Conservation (phyloP, 2,888 invertebrate species). For the Sinopyrophorus schimmeli region DNA sequence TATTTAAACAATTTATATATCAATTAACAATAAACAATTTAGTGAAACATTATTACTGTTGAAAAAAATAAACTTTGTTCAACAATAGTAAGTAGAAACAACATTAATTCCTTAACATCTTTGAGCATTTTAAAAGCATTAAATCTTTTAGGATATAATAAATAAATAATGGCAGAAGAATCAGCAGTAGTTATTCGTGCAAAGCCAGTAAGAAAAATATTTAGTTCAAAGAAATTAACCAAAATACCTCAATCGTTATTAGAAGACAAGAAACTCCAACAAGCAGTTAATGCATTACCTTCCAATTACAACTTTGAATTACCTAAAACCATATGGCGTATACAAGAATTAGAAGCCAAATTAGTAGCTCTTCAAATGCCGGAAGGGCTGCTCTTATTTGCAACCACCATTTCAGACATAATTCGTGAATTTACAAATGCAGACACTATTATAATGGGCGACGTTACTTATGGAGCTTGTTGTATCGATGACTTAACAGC, state of each 20-base stretch:
- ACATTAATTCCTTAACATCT: no score
- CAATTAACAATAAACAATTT: no score
- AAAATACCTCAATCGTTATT: constrained; percentile 81
- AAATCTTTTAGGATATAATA: no score
- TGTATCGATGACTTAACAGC: constrained; percentile 98
- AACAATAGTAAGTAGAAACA: no score
- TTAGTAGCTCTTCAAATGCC: constrained; percentile 96
- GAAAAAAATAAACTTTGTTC: no score
- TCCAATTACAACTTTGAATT: constrained; percentile 98
- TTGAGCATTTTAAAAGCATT: no score
- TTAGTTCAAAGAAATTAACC: constrained; percentile 75
- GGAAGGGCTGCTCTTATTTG: constrained; percentile 91
- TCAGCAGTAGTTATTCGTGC: constrained; percentile 73
- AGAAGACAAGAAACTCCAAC: constrained; percentile 72
- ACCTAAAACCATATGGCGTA: constrained; percentile 96
- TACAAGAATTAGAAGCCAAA: constrained; percentile 78
- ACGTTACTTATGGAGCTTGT: constrained; percentile 99
- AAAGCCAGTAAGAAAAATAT: constrained; percentile 77
- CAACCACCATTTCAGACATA: constrained; percentile 91
- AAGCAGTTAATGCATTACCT: constrained; percentile 77
- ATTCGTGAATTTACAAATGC: constrained; percentile 83
- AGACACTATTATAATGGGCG: constrained; percentile 96
- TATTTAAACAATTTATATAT: no score
- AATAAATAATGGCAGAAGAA: constrained; percentile 44
- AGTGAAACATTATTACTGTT: no score